Evolutionary conservation across 2,888 invertebrate species (phyloP).

Genomic region (Nephrotoma flavescens): DNA sequence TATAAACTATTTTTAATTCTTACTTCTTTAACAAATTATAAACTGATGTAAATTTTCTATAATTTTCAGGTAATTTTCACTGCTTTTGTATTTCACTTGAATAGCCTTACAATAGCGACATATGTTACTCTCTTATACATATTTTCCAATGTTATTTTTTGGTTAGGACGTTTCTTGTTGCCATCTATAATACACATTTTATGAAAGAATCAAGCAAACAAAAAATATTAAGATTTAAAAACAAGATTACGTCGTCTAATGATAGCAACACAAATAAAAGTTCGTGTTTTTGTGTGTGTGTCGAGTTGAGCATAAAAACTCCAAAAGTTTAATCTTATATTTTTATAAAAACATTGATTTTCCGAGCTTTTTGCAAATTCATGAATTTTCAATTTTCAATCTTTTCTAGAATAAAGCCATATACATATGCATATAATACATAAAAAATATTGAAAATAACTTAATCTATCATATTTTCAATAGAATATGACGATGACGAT

Average conservation of each 20-base stretch:
- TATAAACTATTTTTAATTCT: too few species aligned
- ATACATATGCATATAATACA: neutral
- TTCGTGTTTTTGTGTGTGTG: neutral
- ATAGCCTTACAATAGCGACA: neutral
- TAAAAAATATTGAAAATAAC: neutral
- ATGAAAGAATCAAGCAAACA: neutral
- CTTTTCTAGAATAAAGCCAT: neutral
- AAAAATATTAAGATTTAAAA: neutral
- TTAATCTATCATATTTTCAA: neutral
- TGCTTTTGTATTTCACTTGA: neutral
- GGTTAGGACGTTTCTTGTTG: neutral
- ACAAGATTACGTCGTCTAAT: neutral
- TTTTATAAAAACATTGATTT: neutral
- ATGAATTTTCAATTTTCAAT: neutral
- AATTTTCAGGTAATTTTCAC: neutral
- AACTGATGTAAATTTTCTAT: neutral
- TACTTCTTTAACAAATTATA: too few species aligned
- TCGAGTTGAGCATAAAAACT: neutral
- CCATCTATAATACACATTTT: neutral
- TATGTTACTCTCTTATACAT: neutral
- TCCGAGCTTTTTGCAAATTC: neutral
- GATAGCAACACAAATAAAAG: neutral
- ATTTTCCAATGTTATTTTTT: neutral
- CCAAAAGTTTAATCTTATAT: neutral
- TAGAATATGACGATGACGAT: neutral